Percentiles rank a stretch among this genome's conserved stretches.
These are phyloP conservation scores for Melanotaenia trifasciata DNA, from an alignment of 2,797 vertebrate genomes.

Conservation along the genomic window DNA sequence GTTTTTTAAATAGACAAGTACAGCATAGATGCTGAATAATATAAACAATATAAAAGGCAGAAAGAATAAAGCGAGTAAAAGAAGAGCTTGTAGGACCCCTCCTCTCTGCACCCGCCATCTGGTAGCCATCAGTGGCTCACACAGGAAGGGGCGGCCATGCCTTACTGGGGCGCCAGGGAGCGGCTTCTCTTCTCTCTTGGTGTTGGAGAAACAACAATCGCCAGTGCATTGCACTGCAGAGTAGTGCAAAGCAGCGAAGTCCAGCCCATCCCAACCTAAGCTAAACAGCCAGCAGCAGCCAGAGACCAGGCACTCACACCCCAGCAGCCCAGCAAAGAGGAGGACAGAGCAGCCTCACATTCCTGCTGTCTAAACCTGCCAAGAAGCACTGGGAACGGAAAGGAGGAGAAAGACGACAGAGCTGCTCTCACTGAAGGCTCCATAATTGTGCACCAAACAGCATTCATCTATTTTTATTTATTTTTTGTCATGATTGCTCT, in stretches of 20 bases:
- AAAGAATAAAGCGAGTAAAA: conserved; percentile 37
- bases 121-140: conserved; percentile 85
- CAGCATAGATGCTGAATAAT: conserved; percentile 4
- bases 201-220: conserved; percentile 78
- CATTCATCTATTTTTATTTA: conserved; percentile 27
- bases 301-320: conserved; percentile 62
- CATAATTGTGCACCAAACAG: conserved; percentile 61
- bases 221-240: conserved; percentile 41
- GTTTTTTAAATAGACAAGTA: background rate
- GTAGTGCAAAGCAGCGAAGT: conserved; percentile 20
- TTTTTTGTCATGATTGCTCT: conserved; percentile 45
- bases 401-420: conserved; percentile 68
- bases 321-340: conserved; percentile 66
- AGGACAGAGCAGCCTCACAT: conserved; percentile 76
- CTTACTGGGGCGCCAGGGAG: conserved; percentile 81
- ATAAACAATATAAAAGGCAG: conserved; percentile 14
- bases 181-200: conserved; percentile 72
- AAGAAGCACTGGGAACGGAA: conserved; percentile 77
- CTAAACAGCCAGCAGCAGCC: conserved; percentile 38
- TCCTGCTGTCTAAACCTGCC: conserved; percentile 74
- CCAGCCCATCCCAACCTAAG: conserved; percentile 52
- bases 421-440: conserved; percentile 66
- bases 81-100: conserved; percentile 50
- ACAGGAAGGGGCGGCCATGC: conserved; percentile 83
- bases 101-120: conserved; percentile 79